Conservation (phyloP, 2,888 invertebrate genomes). For the Pemphredon lugubris region DNA sequence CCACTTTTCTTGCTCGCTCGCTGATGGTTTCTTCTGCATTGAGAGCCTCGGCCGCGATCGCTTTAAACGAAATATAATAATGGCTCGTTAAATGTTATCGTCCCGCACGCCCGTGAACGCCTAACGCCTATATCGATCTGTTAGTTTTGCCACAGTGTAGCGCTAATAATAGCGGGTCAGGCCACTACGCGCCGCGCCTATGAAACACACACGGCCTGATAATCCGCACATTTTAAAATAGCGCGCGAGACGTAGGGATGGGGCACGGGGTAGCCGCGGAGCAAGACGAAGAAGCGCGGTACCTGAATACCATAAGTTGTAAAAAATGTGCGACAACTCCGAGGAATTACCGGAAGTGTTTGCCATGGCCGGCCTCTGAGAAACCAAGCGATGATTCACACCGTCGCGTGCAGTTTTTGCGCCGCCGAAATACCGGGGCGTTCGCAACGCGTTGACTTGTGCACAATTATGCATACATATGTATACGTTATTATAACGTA, state of each 20-base stretch:
- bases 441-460: neutral
- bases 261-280: neutral
- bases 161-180: conserved; percentile 60
- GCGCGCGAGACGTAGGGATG: conserved; percentile 32
- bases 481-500: no score
- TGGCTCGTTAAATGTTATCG: conserved; percentile 47
- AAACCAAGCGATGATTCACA: neutral
- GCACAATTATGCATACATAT: no score
- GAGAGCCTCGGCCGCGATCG: conserved; percentile 4
- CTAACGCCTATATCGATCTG: conserved; percentile 46
- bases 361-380: neutral
- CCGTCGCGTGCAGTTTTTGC: neutral
- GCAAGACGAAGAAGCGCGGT: neutral
- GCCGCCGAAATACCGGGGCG: neutral
- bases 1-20: no score
- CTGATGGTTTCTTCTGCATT: neutral
- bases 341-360: conserved; percentile 47
- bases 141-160: conserved; percentile 44
- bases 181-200: conserved; percentile 55
- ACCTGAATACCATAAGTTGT: conserved; percentile 45
- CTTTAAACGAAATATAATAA: conserved; percentile 47
- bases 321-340: conserved; percentile 37
- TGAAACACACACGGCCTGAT: conserved; percentile 33
- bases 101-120: conserved; percentile 25
- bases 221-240: conserved; percentile 54